phyloP scores from a whole-genome alignment of 2,797 vertebrate species.

The Garrulus glandarius region DNA sequence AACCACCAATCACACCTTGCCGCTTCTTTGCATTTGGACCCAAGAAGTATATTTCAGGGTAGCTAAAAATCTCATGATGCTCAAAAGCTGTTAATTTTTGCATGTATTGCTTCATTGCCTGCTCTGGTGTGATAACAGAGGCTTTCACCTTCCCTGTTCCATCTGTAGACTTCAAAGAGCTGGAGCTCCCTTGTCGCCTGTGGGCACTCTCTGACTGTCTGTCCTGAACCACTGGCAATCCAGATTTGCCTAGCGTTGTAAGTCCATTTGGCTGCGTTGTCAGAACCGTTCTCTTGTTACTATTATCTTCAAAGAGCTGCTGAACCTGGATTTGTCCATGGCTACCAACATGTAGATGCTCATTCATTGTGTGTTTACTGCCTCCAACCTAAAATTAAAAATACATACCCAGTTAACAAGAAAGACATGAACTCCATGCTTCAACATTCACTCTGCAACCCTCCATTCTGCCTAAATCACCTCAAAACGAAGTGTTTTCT shows the following conservation, averaged over 20 bases:
- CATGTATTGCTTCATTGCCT: slow-evolving; percentile 98
- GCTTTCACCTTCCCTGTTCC: slow-evolving; percentile 83
- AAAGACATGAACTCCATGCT: not conserved
- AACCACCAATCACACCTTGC: slow-evolving; percentile 89
- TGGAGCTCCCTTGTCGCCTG: slow-evolving; percentile 86
- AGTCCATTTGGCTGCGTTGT: slow-evolving; percentile 95
- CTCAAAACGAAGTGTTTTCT: not conserved
- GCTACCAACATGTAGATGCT: slow-evolving; percentile 84
- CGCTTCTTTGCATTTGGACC: slow-evolving; percentile 96
- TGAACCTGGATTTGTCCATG: slow-evolving; percentile 90
- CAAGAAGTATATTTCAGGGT: slow-evolving; percentile 90
- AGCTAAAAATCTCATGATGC: slow-evolving; percentile 94
- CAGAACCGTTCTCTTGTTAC: slow-evolving; percentile 91
- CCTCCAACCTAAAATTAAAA: slow-evolving; percentile 83
- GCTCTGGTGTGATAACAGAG: slow-evolving; percentile 83
- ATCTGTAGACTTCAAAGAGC: slow-evolving; percentile 88
- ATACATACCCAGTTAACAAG: slow-evolving; percentile 47
- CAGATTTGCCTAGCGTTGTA: slow-evolving; percentile 81
- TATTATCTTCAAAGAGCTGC: slow-evolving; percentile 94
- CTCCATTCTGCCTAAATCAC: not conserved
- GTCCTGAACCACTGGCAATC: slow-evolving; percentile 82
- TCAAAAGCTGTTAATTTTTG: slow-evolving; percentile 92
- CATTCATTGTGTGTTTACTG: slow-evolving; percentile 90
- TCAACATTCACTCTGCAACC: not conserved
- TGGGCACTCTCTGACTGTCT: slow-evolving; percentile 83